Evolutionary conservation across 2,797 vertebrate species (phyloP), one percentile per base, ranked within the genome.

Genomic region (Rhinatrema bivittatum): DNA sequence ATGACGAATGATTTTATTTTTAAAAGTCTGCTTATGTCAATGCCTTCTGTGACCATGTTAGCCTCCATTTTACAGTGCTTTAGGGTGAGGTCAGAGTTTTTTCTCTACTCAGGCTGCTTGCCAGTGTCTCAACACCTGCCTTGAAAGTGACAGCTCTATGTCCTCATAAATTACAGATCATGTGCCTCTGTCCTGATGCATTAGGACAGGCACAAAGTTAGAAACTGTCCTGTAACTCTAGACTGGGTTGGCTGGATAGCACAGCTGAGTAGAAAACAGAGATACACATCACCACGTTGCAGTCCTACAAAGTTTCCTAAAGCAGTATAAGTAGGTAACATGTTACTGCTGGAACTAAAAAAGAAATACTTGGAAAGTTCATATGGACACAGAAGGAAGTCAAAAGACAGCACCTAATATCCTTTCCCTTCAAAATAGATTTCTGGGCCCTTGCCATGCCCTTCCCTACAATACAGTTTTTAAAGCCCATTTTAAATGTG

Each of bases 121-220:
- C 87, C 86, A 86, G 74, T 79, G 89, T 87, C 83, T 83, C 68
- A 61, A 81, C 93, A 94, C 91, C 93, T 98, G 94, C 93, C 89
- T 78, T 76, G 67, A 82, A 87, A 88, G 81, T 94, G 93, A 97
- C 92, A 94, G 91, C 91, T 91, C 90, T 82, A 84, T 87, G 84
- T 85, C 86, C 84, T 87, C 90, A 89, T 96, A 92, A 97, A 93
- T 95, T 94, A 95, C 50, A 65, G 60, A 87, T 93, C 93, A 93
- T 93, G 91, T 93, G 91, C 86, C 65, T 69, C 71, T 79, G 60
- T 79, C 80, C 82, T 72, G 75, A 65, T 70, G 74, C 74, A 65
- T 78, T 81, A 77, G 76, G 80, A 82, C 77, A 78, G 50, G 78
- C 80, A 81, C 84, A 72, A 87, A 90, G 88, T 91, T 88, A 91